A percentile compares a stretch with the other conserved stretches of the same genome.
These are phyloP conservation scores for Pseudanteris insignis DNA, from an alignment of 2,888 invertebrate genomes.

Conservation along the genomic window DNA sequence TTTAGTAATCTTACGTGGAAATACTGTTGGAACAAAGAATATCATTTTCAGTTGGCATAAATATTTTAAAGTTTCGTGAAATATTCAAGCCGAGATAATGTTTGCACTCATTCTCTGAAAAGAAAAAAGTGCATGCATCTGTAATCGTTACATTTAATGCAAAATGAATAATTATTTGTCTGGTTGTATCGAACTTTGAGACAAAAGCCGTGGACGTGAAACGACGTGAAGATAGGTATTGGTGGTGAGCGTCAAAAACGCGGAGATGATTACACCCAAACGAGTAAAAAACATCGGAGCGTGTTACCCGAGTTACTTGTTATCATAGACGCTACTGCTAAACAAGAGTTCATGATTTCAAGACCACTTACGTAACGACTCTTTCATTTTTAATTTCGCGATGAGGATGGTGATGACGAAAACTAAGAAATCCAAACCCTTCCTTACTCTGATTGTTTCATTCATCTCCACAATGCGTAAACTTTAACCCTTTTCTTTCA, in stretches of 20 bases:
- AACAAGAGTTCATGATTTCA: conserved; percentile 16
- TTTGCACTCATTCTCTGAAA: conserved; percentile 1
- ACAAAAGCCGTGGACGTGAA: conserved; percentile 20
- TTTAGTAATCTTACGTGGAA: too few relatives aligned
- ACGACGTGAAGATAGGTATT: conserved; percentile 15
- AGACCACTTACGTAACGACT: conserved; percentile 21
- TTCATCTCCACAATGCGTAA: conserved; percentile 12
- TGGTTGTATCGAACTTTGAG: conserved; percentile 10
- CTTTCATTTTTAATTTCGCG: conserved; percentile 15
- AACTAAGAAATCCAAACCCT: conserved; percentile 7
- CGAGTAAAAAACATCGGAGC: conserved; percentile 11
- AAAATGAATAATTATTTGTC: conserved; percentile 33
- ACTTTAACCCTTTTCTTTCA: conserved; percentile 11
- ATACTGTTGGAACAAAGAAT: too few relatives aligned
- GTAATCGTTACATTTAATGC: conserved; percentile 27
- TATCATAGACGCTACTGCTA: conserved; percentile 7
- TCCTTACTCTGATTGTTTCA: conserved; percentile 4
- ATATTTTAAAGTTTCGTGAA: conserved; percentile 11
- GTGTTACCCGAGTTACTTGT: conserved; percentile 11
- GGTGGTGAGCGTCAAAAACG: conserved; percentile 16
- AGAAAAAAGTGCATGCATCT: conserved; percentile 9
- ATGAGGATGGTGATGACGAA: conserved; percentile 19
- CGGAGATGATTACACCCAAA: conserved; percentile 17
- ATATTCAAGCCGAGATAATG: conserved; percentile 12
- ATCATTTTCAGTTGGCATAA: conserved; percentile 4